phyloP scores from a whole-genome alignment of 2,113 vertebrate species.

The Neogale vison region DNA sequence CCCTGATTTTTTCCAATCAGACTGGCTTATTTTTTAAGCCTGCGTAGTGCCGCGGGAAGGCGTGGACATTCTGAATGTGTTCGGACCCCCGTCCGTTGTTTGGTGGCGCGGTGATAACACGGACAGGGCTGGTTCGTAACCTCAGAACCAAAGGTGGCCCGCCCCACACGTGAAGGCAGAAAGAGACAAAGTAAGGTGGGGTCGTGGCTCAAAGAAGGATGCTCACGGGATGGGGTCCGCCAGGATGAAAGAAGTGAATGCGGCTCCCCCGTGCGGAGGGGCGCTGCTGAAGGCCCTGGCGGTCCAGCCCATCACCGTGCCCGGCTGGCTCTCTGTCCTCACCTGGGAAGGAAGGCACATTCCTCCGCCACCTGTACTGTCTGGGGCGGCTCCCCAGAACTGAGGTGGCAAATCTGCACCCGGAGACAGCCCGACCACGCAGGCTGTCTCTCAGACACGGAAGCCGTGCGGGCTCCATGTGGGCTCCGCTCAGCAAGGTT shows the following conservation, averaged over 20 bases:
- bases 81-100: accelerated
- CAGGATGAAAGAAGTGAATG: neutral
- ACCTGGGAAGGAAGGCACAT: accelerated
- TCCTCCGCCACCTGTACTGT: neutral
- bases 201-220: accelerated
- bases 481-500: constrained; percentile 70
- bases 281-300: accelerated
- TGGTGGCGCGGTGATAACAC: accelerated
- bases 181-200: accelerated
- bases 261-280: neutral
- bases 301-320: accelerated
- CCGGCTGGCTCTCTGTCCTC: accelerated
- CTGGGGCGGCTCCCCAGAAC: neutral
- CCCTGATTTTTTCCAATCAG: accelerated
- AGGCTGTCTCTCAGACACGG: neutral
- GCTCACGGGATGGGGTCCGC: accelerated
- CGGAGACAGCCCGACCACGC: neutral
- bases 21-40: neutral
- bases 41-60: accelerated
- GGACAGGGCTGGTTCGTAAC: accelerated
- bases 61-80: accelerated
- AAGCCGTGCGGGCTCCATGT: constrained; percentile 63
- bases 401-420: neutral
- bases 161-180: neutral
- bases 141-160: accelerated